phyloP scores from a whole-genome alignment of 2,888 invertebrate genomes.

The Drosophila anomelani region DNA sequence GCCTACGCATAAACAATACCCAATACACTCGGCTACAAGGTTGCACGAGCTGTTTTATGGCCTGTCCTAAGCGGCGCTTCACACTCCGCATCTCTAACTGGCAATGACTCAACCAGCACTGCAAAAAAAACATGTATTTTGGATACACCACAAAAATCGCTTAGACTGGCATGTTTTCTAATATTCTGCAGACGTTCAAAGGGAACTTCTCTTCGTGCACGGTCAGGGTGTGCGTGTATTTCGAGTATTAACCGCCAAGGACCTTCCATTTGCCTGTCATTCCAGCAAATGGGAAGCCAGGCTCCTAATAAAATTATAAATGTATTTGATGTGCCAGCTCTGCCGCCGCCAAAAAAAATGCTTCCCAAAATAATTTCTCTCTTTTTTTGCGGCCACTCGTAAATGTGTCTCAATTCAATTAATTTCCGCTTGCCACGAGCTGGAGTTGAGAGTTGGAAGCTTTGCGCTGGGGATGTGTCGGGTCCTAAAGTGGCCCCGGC shows the following conservation, averaged over 20 bases:
- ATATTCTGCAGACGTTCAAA: not conserved
- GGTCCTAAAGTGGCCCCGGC: constrained; percentile 55
- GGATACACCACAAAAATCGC: not conserved
- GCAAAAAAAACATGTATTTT: not conserved
- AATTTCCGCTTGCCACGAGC: constrained; percentile 46
- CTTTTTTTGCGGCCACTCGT: constrained; percentile 30
- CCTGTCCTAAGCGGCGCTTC: constrained; percentile 58
- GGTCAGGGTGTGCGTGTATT: constrained; percentile 60
- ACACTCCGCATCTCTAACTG: constrained; percentile 54
- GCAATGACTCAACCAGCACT: constrained; percentile 62
- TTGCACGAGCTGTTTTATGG: constrained; percentile 56
- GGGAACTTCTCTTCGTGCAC: constrained; percentile 6
- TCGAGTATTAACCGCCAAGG: constrained; percentile 59
- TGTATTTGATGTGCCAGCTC: constrained; percentile 44
- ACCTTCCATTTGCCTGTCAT: constrained; percentile 44
- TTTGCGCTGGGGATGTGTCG: constrained; percentile 6
- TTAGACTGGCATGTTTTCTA: not conserved
- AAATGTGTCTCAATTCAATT: constrained; percentile 71
- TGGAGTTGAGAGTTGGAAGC: constrained; percentile 5
- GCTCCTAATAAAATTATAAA: constrained; percentile 65
- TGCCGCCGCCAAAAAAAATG: constrained; percentile 15
- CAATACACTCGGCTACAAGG: constrained; percentile 43
- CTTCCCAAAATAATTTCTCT: constrained; percentile 27
- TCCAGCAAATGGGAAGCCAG: constrained; percentile 19
- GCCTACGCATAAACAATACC: constrained; percentile 26